Percentiles rank a stretch among this genome's conserved stretches.
phyloP scores from a whole-genome alignment of 2,888 invertebrate species.

The Caenorhabditis afra region DNA sequence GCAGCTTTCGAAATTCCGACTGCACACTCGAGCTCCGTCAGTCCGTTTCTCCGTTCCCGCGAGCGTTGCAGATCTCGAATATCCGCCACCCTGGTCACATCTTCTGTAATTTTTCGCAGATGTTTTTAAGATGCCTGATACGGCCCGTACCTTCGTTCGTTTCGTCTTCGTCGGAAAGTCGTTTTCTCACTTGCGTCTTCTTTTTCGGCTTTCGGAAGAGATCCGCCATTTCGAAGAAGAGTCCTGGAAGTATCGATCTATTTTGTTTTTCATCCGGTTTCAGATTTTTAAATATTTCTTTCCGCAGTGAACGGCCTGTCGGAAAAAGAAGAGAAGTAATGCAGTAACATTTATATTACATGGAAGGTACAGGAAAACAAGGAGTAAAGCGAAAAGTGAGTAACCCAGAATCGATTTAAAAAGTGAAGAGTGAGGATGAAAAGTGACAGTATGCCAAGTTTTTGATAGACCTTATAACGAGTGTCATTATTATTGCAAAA shows the following conservation, averaged over 20 bases:
- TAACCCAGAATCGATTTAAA: background rate
- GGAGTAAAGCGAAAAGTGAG: background rate
- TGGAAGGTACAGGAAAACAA: constrained; percentile 32
- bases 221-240: constrained; percentile 33
- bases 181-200: constrained; percentile 22
- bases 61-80: constrained; percentile 77
- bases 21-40: constrained; percentile 78
- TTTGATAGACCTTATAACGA: background rate
- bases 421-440: background rate
- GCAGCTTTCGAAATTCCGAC: constrained; percentile 75
- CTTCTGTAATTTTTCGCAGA: constrained; percentile 30
- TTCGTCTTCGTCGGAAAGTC: constrained; percentile 29
- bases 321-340: background rate
- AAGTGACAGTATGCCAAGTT: constrained; percentile 14
- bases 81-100: constrained; percentile 64
- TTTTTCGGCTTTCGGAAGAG: constrained; percentile 54
- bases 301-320: background rate
- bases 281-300: background rate
- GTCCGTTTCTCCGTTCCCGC: constrained; percentile 74
- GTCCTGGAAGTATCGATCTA: constrained; percentile 1
- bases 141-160: constrained; percentile 28
- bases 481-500: background rate
- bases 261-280: no score
- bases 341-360: constrained; percentile 10
- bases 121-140: background rate